Evolutionary conservation across 2,797 vertebrate genomes (phyloP).

Genomic region (Rhinophrynus dorsalis): DNA sequence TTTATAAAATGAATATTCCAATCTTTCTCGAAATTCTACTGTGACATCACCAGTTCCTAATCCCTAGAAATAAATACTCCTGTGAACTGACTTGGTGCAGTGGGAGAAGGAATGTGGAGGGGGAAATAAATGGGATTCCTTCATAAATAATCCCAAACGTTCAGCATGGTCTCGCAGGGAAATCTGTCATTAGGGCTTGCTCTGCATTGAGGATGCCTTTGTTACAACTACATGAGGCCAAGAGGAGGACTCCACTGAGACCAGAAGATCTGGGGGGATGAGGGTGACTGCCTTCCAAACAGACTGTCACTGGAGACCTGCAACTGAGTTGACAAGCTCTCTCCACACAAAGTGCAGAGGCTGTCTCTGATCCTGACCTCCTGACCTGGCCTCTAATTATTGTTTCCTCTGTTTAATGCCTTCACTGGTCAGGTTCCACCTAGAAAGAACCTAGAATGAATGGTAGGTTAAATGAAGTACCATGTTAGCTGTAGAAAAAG

Average conservation of each 20-base stretch:
- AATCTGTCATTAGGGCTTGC: constrained; percentile 27
- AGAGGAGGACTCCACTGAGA: background rate
- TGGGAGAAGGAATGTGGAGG: background rate
- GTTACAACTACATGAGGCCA: constrained; percentile 3
- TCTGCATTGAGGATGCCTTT: constrained; percentile 16
- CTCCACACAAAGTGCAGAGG: constrained; percentile 20
- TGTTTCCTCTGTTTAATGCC: constrained; percentile 35
- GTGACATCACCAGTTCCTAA: no score
- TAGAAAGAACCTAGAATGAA: background rate
- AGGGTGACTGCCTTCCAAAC: constrained; percentile 22
- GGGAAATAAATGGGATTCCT: constrained; percentile 35
- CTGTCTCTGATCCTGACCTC: constrained; percentile 25
- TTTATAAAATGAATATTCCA: no score
- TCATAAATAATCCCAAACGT: constrained; percentile 11
- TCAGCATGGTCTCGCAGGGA: background rate
- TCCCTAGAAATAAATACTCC: background rate
- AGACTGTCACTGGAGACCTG: background rate
- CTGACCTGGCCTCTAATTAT: constrained; percentile 20
- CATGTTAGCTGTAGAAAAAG: no score
- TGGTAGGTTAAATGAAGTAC: no score
- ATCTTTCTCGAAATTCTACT: no score
- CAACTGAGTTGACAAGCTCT: constrained; percentile 30
- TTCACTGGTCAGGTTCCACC: constrained; percentile 9
- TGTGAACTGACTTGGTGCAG: constrained; percentile 11
- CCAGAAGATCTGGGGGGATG: constrained; percentile 3